A percentile compares a stretch with the other conserved stretches of the same genome.
Conservation (phyloP, 53 echinoderm and acorn worm species). For the Luidia sarsii region DNA sequence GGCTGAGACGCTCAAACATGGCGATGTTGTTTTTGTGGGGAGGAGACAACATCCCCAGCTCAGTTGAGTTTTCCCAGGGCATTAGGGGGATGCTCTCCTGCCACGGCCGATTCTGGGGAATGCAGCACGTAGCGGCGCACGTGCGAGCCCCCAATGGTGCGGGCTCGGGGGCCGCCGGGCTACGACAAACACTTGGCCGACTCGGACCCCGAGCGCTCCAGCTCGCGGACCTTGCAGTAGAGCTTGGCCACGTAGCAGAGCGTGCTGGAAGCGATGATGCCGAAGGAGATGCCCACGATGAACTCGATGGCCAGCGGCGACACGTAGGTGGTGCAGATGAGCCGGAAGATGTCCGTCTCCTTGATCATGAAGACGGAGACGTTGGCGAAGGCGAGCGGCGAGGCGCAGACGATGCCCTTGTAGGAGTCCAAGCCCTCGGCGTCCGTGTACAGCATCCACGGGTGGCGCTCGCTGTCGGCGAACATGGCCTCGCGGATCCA, state of each 20-base stretch:
- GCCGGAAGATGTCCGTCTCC: slow-evolving; percentile 28
- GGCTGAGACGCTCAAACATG: too few relatives aligned
- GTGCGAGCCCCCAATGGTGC: too few relatives aligned
- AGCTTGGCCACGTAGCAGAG: slow-evolving; percentile 75
- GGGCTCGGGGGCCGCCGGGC: neutral
- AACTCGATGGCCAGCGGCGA: slow-evolving; percentile 84
- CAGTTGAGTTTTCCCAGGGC: too few relatives aligned
- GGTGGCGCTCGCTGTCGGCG: slow-evolving; percentile 6
- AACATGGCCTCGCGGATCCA: slow-evolving; percentile 70
- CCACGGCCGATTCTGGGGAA: too few relatives aligned
- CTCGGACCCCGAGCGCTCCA: slow-evolving; percentile 73
- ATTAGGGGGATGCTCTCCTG: too few relatives aligned
- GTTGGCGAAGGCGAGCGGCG: slow-evolving; percentile 59
- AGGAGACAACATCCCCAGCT: too few relatives aligned
- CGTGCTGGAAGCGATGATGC: slow-evolving; percentile 73
- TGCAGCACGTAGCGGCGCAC: too few relatives aligned
- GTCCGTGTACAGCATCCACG: slow-evolving; percentile 52
- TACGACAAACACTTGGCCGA: slow-evolving; percentile 64
- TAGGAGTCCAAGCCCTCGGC: slow-evolving; percentile 8
- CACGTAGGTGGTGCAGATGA: slow-evolving; percentile 76
- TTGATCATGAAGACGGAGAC: slow-evolving; percentile 13
- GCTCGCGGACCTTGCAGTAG: slow-evolving; percentile 79
- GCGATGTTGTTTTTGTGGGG: too few relatives aligned
- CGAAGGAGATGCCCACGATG: slow-evolving; percentile 80
- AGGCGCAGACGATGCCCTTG: slow-evolving; percentile 35